These are phyloP conservation scores for Antheraea assamensis DNA, from an alignment of 2,888 invertebrate species.

Conservation along the genomic window DNA sequence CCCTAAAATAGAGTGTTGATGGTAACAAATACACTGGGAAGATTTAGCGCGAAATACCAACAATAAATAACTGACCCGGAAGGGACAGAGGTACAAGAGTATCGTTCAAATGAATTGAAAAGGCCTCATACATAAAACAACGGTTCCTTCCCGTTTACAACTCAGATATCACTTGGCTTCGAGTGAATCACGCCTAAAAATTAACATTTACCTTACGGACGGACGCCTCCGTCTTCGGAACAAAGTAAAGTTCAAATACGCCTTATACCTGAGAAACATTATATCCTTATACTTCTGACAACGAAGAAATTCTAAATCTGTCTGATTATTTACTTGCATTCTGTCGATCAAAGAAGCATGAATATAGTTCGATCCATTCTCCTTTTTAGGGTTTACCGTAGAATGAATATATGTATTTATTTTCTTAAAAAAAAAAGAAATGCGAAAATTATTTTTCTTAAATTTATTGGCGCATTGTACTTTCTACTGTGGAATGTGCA, in stretches of 20 bases:
- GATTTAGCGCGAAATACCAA: conserved; percentile 71
- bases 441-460: no score
- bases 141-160: conserved; percentile 53
- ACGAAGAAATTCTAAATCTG: not conserved
- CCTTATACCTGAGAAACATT: not conserved
- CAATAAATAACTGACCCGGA: conserved; percentile 80
- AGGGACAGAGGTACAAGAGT: conserved; percentile 76
- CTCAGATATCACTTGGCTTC: conserved; percentile 58
- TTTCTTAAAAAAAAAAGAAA: no score
- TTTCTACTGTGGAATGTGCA: no score
- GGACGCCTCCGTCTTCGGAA: conserved; percentile 12
- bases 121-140: conserved; percentile 79
- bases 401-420: not conserved
- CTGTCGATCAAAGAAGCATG: no score
- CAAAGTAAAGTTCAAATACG: not conserved
- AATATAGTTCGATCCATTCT: not conserved
- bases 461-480: no score
- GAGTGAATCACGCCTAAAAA: conserved; percentile 57
- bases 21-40: conserved; percentile 43
- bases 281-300: not conserved
- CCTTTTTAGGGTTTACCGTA: not conserved
- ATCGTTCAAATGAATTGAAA: conserved; percentile 79
- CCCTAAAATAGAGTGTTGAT: not conserved
- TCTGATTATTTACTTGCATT: not conserved
- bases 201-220: conserved; percentile 50